These are phyloP conservation scores for Cheilosia pagana DNA, from an alignment of 2,888 invertebrate genomes.

Conservation along the genomic window DNA sequence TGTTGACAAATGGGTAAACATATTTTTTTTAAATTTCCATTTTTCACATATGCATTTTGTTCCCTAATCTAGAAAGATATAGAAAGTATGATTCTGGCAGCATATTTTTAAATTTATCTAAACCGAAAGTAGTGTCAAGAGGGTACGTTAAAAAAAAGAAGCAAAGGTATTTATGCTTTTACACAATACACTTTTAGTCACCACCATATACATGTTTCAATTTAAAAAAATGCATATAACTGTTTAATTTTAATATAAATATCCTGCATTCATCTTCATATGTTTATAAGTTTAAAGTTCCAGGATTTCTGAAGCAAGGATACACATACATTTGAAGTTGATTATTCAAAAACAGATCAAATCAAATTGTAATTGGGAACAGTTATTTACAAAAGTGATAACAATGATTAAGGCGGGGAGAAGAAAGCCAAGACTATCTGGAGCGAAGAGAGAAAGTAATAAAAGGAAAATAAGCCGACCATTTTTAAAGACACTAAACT, in stretches of 20 bases:
- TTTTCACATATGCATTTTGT: constrained; percentile 8
- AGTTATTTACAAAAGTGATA: constrained; percentile 52
- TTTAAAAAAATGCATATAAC: background rate
- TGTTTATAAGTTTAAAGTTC: constrained; percentile 2
- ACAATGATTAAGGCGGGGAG: background rate
- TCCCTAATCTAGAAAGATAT: background rate
- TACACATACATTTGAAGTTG: constrained; percentile 23
- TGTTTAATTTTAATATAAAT: background rate
- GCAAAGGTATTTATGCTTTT: constrained; percentile 19
- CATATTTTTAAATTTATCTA: background rate
- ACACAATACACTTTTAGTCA: constrained; percentile 53
- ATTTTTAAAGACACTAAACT: constrained; percentile 5
- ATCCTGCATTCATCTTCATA: constrained; percentile 14
- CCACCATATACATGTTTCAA: background rate
- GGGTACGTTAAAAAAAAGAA: background rate
- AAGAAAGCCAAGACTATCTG: too few relatives aligned
- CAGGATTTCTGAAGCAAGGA: constrained; percentile 28
- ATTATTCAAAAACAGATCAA: background rate
- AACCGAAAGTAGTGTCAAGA: too few relatives aligned
- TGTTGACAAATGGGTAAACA: background rate
- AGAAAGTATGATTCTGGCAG: constrained; percentile 19
- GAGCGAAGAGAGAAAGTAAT: background rate
- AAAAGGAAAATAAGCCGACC: background rate
- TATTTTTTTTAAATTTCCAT: background rate
- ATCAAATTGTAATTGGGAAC: background rate